These are phyloP conservation scores for Drepanosiphum platanoidis DNA, from an alignment of 2,888 invertebrate species.

Conservation along the genomic window DNA sequence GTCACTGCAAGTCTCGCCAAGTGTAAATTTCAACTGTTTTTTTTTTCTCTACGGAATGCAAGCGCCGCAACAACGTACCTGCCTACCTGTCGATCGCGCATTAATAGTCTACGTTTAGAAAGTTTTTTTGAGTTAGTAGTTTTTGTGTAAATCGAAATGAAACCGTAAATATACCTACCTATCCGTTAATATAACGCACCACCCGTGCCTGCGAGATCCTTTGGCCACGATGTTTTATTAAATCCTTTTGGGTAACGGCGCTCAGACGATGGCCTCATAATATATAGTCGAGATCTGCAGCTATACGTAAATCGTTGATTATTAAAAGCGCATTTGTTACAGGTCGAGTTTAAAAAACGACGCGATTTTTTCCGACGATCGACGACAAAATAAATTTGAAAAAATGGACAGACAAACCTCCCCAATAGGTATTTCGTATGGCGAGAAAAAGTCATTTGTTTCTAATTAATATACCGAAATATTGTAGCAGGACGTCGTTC, in stretches of 20 bases:
- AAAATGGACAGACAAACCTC: no score
- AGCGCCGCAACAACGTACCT: no score
- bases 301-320: no score
- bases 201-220: no score
- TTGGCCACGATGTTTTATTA: no score
- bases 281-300: not conserved
- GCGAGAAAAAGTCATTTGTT: not conserved
- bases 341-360: not conserved
- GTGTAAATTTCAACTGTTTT: not conserved
- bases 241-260: not conserved
- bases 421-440: not conserved
- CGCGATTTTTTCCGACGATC: not conserved
- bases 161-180: not conserved
- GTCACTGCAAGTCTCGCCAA: not conserved
- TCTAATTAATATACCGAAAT: not conserved
- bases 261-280: not conserved
- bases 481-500: not conserved
- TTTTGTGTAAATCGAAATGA: not conserved
- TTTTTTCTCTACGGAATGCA: no score
- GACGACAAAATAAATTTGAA: no score
- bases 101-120: not conserved
- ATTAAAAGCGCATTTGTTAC: no score
- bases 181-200: no score
- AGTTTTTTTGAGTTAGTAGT: not conserved
- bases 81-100: not conserved